Evolutionary conservation across 2,888 invertebrate genomes (phyloP), one percentile per base, ranked within the genome.

Genomic region (Drosophila lutescens): DNA sequence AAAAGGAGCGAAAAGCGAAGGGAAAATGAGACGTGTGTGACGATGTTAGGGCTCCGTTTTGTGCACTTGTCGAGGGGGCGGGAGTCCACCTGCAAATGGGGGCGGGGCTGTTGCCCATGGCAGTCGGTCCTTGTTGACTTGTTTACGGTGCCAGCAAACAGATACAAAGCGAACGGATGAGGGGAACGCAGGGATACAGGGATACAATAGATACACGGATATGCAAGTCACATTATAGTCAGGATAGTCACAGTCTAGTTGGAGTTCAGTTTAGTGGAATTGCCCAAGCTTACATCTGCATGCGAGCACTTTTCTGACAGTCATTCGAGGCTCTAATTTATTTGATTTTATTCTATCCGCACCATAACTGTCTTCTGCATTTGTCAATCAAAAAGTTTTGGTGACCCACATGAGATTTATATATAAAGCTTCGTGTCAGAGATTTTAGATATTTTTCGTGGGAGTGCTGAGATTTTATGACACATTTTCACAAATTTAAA

Each of bases 311-410:
- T 78, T 78, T 72, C 68, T 61, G 71, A 61, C 86, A 85, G 79
- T 77, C 77, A 72, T 72, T 87, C 74, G 41, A 46, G 54, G 65
- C 38, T 46, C 54, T 67, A 46, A 47, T 67, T 46, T 59, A 68
- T 61, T 59, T 71, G 44, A 71, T 41, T 71, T 36, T 2, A 17
- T 71, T 60, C 51, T 30, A 60, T 60, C 43, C 71, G 34, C 46
- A 68, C 69, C 40, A 51, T 38, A 53, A 69, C 51, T 47, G 61
- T 71, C 71, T 51, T 53, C n/a, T 58, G 70, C 71, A 59, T 70
- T 81, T 81, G 82, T 85, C 85, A 81, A 85, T 79, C 71, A 81
- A 62, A 66, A 53, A 47, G 38, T 51, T 54, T 5, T 23, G 43
- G 47, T 34, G 30, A 50, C 84, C 60, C 46, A 68, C 17, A 67